These are phyloP conservation scores for Autographa pulchrina DNA, from an alignment of 2,888 invertebrate species.

Conservation along the genomic window DNA sequence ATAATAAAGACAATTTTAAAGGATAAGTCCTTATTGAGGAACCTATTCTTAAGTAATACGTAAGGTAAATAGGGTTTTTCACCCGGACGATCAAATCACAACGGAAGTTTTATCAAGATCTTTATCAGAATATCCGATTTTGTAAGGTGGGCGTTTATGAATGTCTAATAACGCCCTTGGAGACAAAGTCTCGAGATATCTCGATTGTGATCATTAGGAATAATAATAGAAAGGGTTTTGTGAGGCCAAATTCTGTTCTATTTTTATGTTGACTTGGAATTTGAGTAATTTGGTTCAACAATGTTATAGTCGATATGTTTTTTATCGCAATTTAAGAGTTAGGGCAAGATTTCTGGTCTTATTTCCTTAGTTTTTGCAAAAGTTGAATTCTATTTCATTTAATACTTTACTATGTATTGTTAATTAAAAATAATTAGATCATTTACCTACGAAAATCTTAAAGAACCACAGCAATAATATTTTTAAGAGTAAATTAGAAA, in stretches of 20 bases:
- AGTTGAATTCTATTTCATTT: no score
- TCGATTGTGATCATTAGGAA: constrained; percentile 3
- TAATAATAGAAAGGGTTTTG: constrained; percentile 1
- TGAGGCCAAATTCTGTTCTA: background rate
- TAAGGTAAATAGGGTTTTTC: constrained; percentile 5
- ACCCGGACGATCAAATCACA: constrained; percentile 3
- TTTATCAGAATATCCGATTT: constrained; percentile 5
- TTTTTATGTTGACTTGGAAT: background rate
- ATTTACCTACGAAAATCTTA: background rate
- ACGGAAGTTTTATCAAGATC: constrained; percentile 7
- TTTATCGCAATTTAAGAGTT: background rate
- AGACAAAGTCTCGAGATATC: constrained; percentile 1
- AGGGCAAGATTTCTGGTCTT: background rate
- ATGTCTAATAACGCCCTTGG: constrained; percentile 3
- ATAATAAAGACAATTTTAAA: background rate
- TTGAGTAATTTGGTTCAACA: background rate
- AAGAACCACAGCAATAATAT: background rate
- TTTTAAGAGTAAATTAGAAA: background rate
- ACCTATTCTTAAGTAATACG: constrained; percentile 7
- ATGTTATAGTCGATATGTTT: background rate
- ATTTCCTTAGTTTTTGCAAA: no score
- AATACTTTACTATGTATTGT: background rate
- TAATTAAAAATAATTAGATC: background rate
- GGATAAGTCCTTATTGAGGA: background rate
- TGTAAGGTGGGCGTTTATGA: constrained; percentile 5